phyloP scores from a whole-genome alignment of 2,888 invertebrate species.

The Sesia apiformis region DNA sequence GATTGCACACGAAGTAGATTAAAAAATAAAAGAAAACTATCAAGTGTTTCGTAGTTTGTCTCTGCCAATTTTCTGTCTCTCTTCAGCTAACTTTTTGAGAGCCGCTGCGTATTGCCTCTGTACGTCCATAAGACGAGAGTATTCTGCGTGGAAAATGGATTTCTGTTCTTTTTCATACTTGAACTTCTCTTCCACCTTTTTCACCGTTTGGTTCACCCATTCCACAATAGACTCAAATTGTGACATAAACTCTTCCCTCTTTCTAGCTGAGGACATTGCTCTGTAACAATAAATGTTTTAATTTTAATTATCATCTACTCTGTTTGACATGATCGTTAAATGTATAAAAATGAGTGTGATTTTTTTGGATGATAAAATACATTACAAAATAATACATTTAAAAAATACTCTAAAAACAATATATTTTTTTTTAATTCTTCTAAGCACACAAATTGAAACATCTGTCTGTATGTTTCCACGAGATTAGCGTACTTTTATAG shows the following conservation, averaged over 20 bases:
- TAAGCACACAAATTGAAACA: too few relatives aligned
- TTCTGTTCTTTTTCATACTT: constrained; percentile 51
- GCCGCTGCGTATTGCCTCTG: constrained; percentile 64
- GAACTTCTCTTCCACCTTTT: constrained; percentile 79
- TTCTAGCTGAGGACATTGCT: constrained; percentile 86
- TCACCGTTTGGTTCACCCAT: constrained; percentile 89
- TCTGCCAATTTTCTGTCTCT: constrained; percentile 38
- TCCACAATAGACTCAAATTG: constrained; percentile 94
- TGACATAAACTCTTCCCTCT: constrained; percentile 90
- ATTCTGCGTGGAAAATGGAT: constrained; percentile 43
- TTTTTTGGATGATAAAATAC: too few relatives aligned
- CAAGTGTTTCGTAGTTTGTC: constrained; percentile 10
- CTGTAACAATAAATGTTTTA: constrained; percentile 46
- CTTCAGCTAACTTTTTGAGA: constrained; percentile 51
- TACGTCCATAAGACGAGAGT: constrained; percentile 55
- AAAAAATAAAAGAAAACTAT: too few relatives aligned
- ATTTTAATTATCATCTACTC: too few relatives aligned
- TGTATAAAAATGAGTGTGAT: too few relatives aligned
- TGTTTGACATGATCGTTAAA: too few relatives aligned
- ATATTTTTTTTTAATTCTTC: too few relatives aligned
- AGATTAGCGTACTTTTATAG: too few relatives aligned
- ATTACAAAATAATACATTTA: too few relatives aligned
- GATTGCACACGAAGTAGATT: too few relatives aligned
- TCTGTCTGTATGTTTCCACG: too few relatives aligned
- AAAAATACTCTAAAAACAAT: too few relatives aligned